A percentile compares a stretch with the other conserved stretches of the same genome.
phyloP scores from a whole-genome alignment of 2,888 invertebrate genomes.

The Cyclophora albipunctata region DNA sequence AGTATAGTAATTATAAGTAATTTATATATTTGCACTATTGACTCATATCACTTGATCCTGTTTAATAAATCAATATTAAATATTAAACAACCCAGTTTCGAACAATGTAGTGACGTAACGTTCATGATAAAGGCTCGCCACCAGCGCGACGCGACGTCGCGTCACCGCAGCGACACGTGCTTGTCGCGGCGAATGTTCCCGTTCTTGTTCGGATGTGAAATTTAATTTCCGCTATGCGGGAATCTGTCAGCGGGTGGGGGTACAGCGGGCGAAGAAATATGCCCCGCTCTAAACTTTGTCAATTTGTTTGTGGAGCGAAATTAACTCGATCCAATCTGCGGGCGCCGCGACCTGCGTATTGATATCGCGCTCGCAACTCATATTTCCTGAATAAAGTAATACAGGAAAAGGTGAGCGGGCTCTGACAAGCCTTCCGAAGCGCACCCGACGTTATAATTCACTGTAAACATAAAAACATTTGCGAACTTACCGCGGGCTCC shows the following conservation, averaged over 20 bases:
- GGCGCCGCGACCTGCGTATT: conserved; percentile 57
- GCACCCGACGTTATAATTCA: conserved; percentile 14
- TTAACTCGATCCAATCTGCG: conserved; percentile 76
- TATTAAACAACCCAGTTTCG: too few species aligned
- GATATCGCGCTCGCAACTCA: conserved; percentile 44
- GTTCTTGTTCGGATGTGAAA: conserved; percentile 74
- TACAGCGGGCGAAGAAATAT: conserved; percentile 63
- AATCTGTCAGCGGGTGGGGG: conserved; percentile 55
- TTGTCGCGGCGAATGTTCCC: conserved; percentile 55
- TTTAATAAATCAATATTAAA: too few species aligned
- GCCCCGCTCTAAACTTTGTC: conserved; percentile 75
- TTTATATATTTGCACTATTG: too few species aligned
- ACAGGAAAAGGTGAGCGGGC: conserved; percentile 38
- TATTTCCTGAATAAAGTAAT: conserved; percentile 48
- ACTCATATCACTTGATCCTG: too few species aligned
- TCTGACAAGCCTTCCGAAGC: conserved; percentile 23
- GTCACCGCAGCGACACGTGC: conserved; percentile 52
- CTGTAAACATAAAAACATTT: conserved; percentile 21
- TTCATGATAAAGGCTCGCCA: conserved; percentile 16
- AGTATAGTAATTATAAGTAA: too few species aligned
- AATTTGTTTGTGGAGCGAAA: conserved; percentile 76
- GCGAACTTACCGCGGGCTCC: conserved; percentile 19
- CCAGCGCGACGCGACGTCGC: conserved; percentile 21
- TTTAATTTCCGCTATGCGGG: conserved; percentile 73
- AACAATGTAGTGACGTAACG: too few species aligned